Evolutionary conservation across 2,113 vertebrate species (phyloP), one percentile per base, ranked within the genome.

Genomic region (Nannobrachium achirus): DNA sequence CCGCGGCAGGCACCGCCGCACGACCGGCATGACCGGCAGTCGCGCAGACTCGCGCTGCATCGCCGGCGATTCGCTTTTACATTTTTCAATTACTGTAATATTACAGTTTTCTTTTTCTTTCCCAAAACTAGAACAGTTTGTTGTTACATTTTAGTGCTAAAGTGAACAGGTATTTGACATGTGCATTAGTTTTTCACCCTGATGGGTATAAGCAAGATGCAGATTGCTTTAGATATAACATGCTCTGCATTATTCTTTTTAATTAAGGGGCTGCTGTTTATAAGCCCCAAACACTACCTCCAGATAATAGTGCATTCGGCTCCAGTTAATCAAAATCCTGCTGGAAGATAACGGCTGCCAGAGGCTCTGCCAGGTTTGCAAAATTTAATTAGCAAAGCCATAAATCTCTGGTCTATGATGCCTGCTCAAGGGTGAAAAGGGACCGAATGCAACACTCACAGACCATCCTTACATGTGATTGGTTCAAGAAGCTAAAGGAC

Each of bases 281-380:
- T 77, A 87, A 84, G 81, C 42, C 65, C 52, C 74, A 70, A 80
- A 89, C 87, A 84, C 71, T 84, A 81, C 80, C 78, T 82, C 81
- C 65, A 73, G 76, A 85, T 84, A 85, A 86, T 80, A 82, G 73
- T 81, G 78, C 69, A 89, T 85, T 86, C 73, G 82, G 84, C 84
- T 88, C 83, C 83, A 83, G 89, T 89, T 89, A 89, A 88, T 89
- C 87, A 90, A 87, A 88, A 86, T 87, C 81, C 71, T 84, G 83
- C 83, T 86, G 85, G 76, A 84, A 88, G 86, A 88, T 90, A 90
- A 87, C 87, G 80, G 80, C 81, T 86, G 83, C 89, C 83, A 69
- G 74, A 75, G 85, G 81, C 81, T 86, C 75, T 72, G 82, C 71
- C 81, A 85, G 87, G 81, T 87, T 89, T 80, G 80, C 69, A 73